These are phyloP conservation scores for Varroa destructor DNA, from an alignment of 1,140 invertebrate species.

Conservation along the genomic window DNA sequence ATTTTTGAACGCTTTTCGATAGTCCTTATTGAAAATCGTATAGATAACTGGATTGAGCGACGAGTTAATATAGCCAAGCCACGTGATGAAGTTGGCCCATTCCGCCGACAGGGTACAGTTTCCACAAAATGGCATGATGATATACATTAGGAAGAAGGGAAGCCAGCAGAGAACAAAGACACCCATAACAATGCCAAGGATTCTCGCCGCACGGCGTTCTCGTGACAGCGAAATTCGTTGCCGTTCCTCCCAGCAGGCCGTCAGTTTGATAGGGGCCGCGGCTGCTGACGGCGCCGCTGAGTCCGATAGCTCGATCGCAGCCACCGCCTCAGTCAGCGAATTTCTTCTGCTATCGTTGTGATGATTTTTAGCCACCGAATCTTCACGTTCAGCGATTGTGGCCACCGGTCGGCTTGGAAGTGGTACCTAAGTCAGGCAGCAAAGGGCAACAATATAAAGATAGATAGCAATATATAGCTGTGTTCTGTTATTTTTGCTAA, in stretches of 20 bases:
- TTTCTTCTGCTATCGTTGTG: constrained; percentile 32
- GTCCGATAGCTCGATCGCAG: constrained; percentile 31
- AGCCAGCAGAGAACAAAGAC: constrained; percentile 93
- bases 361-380: constrained; percentile 49
- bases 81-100: constrained; percentile 76
- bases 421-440: constrained; percentile 33
- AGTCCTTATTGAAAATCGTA: constrained; percentile 93
- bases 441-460: no score
- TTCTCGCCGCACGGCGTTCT: constrained; percentile 76
- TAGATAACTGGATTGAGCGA: constrained; percentile 94
- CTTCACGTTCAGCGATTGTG: constrained; percentile 49
- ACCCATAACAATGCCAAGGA: constrained; percentile 75
- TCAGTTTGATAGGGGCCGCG: constrained; percentile 44
- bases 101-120: constrained; percentile 58
- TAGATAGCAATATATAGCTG: no score
- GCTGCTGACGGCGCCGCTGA: constrained; percentile 11
- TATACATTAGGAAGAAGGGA: constrained; percentile 89
- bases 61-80: constrained; percentile 95
- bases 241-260: constrained; percentile 82
- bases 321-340: constrained; percentile 30
- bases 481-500: no score
- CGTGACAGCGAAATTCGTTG: constrained; percentile 81
- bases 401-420: constrained; percentile 44
- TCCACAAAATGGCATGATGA: constrained; percentile 71
- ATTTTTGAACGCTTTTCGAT: constrained; percentile 72